A percentile compares a stretch with the other conserved stretches of the same genome.
Conservation (phyloP, 2,113 vertebrate genomes). For the Sula dactylatra region DNA sequence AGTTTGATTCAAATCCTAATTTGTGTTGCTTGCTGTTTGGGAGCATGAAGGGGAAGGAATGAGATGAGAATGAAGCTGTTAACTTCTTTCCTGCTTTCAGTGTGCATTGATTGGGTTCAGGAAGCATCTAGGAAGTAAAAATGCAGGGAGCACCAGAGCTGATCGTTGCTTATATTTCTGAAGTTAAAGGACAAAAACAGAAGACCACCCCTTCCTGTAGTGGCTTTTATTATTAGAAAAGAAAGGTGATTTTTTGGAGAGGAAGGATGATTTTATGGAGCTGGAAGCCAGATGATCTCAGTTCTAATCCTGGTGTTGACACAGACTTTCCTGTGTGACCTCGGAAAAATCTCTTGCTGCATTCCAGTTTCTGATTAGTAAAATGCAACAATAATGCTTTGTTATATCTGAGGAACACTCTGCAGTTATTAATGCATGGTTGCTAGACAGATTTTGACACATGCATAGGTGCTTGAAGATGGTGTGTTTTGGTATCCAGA, state of each 20-base stretch:
- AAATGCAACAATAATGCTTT: background rate
- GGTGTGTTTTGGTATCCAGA: background rate
- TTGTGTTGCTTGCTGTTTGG: background rate
- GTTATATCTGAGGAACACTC: background rate
- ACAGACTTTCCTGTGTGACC: slow-evolving; percentile 41
- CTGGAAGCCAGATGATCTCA: slow-evolving; percentile 47
- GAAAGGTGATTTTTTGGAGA: background rate
- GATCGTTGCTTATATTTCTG: background rate
- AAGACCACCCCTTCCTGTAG: slow-evolving; percentile 7
- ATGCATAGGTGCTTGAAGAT: background rate
- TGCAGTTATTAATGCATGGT: background rate
- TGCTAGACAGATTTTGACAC: background rate
- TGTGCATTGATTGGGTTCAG: background rate
- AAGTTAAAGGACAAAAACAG: slow-evolving; percentile 6
- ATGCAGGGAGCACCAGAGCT: background rate
- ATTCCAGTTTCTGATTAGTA: background rate
- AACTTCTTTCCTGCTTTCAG: background rate
- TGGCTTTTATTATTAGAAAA: slow-evolving; percentile 47
- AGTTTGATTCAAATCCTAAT: background rate
- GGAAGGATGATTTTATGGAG: slow-evolving; percentile 37
- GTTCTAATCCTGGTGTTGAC: slow-evolving; percentile 39
- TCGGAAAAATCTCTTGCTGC: background rate
- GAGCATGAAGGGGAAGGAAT: background rate
- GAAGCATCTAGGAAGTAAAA: background rate
- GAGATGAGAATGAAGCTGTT: background rate